phyloP scores from a whole-genome alignment of 2,113 vertebrate genomes.

The Coptodon bakossiorum region DNA sequence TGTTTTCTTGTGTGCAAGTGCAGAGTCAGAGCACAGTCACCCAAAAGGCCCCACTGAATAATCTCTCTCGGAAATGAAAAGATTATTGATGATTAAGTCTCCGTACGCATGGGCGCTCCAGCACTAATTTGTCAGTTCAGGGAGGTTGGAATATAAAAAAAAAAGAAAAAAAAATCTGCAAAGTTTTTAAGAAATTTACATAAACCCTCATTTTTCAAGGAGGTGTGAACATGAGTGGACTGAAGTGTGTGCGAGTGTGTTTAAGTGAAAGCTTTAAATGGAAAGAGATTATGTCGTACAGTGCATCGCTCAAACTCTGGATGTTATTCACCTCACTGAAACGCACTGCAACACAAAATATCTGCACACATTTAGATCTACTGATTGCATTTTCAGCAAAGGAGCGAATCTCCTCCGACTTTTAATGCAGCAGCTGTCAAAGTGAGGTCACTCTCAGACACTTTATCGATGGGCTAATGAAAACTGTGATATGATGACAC shows the following conservation, averaged over 20 bases:
- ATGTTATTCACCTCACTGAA: background rate
- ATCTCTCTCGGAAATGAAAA: background rate
- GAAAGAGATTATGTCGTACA: background rate
- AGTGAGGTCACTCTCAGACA: background rate
- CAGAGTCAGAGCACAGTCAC: background rate
- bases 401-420: background rate
- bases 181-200: background rate
- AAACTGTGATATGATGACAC: background rate
- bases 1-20: background rate
- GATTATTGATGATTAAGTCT: background rate
- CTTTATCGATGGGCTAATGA: background rate
- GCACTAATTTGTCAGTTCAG: background rate
- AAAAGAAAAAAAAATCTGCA: background rate
- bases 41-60: background rate
- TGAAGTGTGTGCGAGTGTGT: background rate
- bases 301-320: background rate
- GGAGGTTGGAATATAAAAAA: background rate
- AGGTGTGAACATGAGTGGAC: background rate
- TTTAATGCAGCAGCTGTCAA: background rate
- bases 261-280: background rate
- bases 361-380: background rate
- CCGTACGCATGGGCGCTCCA: background rate
- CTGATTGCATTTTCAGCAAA: background rate
- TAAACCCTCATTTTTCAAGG: conserved; percentile 28
- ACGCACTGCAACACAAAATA: background rate